Conservation (phyloP, 2,888 invertebrate genomes). For the Leptopterna dolabrata region DNA sequence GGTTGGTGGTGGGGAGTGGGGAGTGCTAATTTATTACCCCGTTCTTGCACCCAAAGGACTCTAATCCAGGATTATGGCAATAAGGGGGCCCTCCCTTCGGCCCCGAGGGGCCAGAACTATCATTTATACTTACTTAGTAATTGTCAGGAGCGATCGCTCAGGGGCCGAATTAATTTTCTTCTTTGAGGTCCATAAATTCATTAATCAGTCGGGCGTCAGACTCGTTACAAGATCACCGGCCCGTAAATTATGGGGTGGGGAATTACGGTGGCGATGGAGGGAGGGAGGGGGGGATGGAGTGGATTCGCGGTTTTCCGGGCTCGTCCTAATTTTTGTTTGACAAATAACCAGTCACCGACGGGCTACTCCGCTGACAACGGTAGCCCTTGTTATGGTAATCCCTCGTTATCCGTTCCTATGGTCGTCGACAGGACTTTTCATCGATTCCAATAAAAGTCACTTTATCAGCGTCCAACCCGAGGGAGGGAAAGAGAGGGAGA, state of each 20-base stretch:
- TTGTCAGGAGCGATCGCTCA: conserved; percentile 23
- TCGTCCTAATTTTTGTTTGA: background rate
- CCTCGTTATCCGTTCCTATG: background rate
- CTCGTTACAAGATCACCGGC: background rate
- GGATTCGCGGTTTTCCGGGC: too few relatives aligned
- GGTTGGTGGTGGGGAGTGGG: background rate
- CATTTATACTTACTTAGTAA: conserved; percentile 39
- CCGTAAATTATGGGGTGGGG: background rate
- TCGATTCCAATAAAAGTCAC: too few relatives aligned
- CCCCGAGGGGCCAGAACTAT: background rate
- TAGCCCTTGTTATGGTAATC: background rate
- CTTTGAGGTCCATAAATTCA: conserved; percentile 3
- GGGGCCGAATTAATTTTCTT: conserved; percentile 10
- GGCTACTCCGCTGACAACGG: background rate
- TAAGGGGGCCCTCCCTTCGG: background rate
- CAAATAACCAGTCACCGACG: background rate
- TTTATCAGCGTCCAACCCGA: too few relatives aligned
- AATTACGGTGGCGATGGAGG: background rate
- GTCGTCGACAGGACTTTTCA: too few relatives aligned
- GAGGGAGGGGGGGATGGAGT: background rate
- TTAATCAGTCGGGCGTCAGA: background rate
- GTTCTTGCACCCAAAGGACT: background rate
- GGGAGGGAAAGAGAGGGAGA: too few relatives aligned
- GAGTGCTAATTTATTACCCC: conserved; percentile 6
- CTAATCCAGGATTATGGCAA: conserved; percentile 23